Base-by-base conservation (phyloP, 2,888 invertebrate genomes). In the Metellina segmentata region DNA sequence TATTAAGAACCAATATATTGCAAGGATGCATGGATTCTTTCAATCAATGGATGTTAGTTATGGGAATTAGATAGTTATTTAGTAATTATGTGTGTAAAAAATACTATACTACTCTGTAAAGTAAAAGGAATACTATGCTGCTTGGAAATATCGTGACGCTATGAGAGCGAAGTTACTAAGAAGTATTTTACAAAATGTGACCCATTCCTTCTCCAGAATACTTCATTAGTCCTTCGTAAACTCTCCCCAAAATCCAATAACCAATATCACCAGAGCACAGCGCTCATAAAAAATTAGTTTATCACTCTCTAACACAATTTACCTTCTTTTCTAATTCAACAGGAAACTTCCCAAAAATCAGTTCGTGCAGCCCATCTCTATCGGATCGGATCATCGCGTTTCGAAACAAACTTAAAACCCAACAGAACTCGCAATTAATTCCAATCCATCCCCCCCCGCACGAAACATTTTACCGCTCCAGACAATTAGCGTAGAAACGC, bases 381-480 rank as follows among this genome's bases (percentile, higher is more conserved):
- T 34, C 34, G 34, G 34, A 34, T 2, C 34, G 34, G 1, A 34
- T 61, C 61, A 61, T 61, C 61, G 61, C 61, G 16, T 61, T 61
- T 16, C 61, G 13, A 52, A 77, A 51, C 49, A n/a, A 79, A 69
- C 88, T 81, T 81, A 89, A 82, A 89, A 81, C 69, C 61, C 49
- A 48, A 61, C 75, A 69, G 72, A 75, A 81, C 74, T 89, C 74
- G 81, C 81, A 89, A 89, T 89, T 89, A 89, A 89, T 89, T 81
- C 81, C n/a, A 48, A 61, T 20, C 13, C 48, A 69, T 11, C 20
- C 9, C 51, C n/a, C 16, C 53, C 9, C n/a, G 13, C 34, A 34
- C 34, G 34, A 34, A 34, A 4, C 34, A 34, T 34, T 34, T 34
- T 34, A 34, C 34, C 85, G 13, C 71, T n/a, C 48, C 11, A 52